Evolutionary conservation across 2,113 vertebrate species (phyloP).

Genomic region (Mastomys coucha): DNA sequence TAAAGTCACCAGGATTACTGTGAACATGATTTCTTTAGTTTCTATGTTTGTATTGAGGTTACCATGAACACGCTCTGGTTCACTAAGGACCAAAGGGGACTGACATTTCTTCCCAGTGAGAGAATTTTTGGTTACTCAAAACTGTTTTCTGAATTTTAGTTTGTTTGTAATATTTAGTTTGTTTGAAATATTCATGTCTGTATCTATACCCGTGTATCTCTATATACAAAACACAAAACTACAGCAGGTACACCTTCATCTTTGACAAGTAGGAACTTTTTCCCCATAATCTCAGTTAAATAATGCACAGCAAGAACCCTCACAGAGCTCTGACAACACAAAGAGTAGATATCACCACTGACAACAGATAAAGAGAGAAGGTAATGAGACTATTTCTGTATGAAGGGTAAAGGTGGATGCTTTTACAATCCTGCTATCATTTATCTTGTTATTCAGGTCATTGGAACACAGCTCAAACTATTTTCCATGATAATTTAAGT

Average conservation of each 20-base stretch:
- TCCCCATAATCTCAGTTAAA: neutral
- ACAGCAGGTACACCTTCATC: neutral
- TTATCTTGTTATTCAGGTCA: neutral
- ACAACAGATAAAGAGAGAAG: neutral
- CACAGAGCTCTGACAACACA: neutral
- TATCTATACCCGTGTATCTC: too few relatives aligned
- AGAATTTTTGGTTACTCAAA: neutral
- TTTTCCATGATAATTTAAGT: neutral
- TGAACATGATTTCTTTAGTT: neutral
- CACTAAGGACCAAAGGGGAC: neutral
- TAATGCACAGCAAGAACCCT: neutral
- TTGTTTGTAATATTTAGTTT: neutral
- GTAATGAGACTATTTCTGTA: neutral
- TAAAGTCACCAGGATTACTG: neutral
- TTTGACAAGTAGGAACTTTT: neutral
- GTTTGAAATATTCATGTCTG: neutral
- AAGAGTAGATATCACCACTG: neutral
- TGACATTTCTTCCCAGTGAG: neutral
- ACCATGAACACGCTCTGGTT: neutral
- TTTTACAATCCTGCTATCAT: neutral
- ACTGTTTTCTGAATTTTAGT: neutral
- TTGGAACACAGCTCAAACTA: neutral
- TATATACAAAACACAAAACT: neutral
- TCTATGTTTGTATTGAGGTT: neutral
- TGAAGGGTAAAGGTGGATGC: neutral